A percentile compares a stretch with the other conserved stretches of the same genome.
These are phyloP conservation scores for Acrocera orbiculus DNA, from an alignment of 2,888 invertebrate genomes.

Conservation along the genomic window DNA sequence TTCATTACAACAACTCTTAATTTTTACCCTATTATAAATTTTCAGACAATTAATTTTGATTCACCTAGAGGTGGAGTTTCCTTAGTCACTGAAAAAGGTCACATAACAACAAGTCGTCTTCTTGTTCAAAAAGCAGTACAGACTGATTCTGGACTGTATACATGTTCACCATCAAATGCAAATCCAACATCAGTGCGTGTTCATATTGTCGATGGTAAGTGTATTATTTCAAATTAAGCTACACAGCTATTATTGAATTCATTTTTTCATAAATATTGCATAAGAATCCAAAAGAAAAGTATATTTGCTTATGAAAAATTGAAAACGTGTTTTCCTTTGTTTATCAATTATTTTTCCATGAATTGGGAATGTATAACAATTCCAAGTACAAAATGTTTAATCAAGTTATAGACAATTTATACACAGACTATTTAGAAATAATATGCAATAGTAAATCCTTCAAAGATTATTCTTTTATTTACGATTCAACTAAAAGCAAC, in stretches of 20 bases:
- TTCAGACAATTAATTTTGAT: conserved; percentile 74
- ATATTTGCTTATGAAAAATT: no score
- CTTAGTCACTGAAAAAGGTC: conserved; percentile 70
- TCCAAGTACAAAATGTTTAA: no score
- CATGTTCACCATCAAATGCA: conserved; percentile 71
- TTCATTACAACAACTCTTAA: not conserved
- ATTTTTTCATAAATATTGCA: not conserved
- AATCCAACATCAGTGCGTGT: conserved; percentile 60
- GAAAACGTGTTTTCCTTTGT: no score
- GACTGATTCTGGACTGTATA: conserved; percentile 65
- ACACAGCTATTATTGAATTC: not conserved
- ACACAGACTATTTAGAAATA: no score
- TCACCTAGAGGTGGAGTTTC: conserved; percentile 77
- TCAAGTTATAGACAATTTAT: no score
- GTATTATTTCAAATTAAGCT: not conserved
- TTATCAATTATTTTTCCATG: no score
- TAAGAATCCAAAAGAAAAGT: no score
- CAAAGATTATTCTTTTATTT: no score
- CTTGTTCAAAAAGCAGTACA: conserved; percentile 66
- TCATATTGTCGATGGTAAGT: conserved; percentile 73
- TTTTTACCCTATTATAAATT: conserved; percentile 11
- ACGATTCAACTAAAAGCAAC: no score
- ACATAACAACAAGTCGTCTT: conserved; percentile 63
- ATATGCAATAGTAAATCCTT: no score
- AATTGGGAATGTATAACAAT: no score